phyloP scores from a whole-genome alignment of 1,140 invertebrate species.

The Ostrea edulis region DNA sequence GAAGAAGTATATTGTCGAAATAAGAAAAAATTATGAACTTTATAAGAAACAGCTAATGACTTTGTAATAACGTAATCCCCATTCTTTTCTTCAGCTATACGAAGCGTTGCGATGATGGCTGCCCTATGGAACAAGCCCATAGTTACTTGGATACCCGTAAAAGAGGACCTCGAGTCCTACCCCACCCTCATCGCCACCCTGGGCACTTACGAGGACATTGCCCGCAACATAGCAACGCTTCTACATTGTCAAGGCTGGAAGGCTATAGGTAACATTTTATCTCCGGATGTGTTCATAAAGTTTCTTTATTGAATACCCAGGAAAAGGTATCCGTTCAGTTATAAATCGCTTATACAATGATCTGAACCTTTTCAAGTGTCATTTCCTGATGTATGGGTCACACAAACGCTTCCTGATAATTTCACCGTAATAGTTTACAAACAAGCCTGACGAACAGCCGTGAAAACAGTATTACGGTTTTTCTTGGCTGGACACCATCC shows the following conservation, averaged over 20 bases:
- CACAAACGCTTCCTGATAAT: neutral
- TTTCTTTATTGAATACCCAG: neutral
- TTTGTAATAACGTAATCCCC: neutral
- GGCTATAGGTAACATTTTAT: conserved; percentile 47
- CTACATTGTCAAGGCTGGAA: conserved; percentile 48
- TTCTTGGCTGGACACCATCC: neutral
- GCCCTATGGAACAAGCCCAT: conserved; percentile 41
- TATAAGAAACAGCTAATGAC: too few relatives aligned
- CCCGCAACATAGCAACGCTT: conserved; percentile 36
- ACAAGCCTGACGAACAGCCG: neutral
- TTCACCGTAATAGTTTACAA: neutral
- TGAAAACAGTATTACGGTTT: neutral
- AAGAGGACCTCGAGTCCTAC: neutral
- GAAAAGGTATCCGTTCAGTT: neutral
- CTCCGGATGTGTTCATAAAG: neutral
- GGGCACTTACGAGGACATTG: conserved; percentile 51
- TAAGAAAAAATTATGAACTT: too few relatives aligned
- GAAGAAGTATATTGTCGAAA: too few relatives aligned
- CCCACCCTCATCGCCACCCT: conserved; percentile 43
- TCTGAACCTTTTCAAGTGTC: conserved; percentile 23
- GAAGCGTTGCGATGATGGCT: conserved; percentile 42
- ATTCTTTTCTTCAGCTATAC: conserved; percentile 41
- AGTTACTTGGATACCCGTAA: conserved; percentile 54
- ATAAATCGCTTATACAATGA: neutral
- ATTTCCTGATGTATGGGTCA: neutral